A percentile compares a stretch with the other conserved stretches of the same genome.
Evolutionary conservation across 2,888 invertebrate genomes (phyloP).

Genomic region (Eristalis arbustorum): DNA sequence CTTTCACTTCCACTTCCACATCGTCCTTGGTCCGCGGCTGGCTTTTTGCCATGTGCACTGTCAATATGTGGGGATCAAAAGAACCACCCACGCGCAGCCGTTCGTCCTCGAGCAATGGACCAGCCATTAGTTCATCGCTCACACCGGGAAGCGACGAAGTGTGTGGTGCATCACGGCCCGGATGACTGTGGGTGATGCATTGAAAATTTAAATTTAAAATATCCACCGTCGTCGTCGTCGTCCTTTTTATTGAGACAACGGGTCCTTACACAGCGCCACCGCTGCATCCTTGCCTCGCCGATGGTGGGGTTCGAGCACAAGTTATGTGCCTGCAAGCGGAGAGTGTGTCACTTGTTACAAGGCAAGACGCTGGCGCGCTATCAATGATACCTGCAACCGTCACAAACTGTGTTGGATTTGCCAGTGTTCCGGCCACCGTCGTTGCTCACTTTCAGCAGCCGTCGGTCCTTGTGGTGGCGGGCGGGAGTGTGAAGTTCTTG

Average conservation of each 20-base stretch:
- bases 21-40: not conserved
- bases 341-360: constrained; percentile 44
- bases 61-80: constrained; percentile 4
- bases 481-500: no score
- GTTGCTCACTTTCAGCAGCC: not conserved
- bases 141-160: not conserved
- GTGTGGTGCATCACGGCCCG: not conserved
- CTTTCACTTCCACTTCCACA: not conserved
- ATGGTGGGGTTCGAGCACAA: not conserved
- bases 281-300: not conserved
- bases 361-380: constrained; percentile 39
- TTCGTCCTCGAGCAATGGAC: not conserved
- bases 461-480: not conserved
- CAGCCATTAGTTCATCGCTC: not conserved
- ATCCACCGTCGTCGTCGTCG: constrained; percentile 10
- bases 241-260: constrained; percentile 47
- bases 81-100: not conserved
- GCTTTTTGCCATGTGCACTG: not conserved
- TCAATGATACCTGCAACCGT: constrained; percentile 9
- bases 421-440: not conserved
- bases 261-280: not conserved
- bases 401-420: not conserved
- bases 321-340: not conserved
- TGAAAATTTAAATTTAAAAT: constrained; percentile 59
- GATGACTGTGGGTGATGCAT: constrained; percentile 47